Conservation (phyloP, 53 echinoderm and acorn worm species). For the Paelopatides confundens region DNA sequence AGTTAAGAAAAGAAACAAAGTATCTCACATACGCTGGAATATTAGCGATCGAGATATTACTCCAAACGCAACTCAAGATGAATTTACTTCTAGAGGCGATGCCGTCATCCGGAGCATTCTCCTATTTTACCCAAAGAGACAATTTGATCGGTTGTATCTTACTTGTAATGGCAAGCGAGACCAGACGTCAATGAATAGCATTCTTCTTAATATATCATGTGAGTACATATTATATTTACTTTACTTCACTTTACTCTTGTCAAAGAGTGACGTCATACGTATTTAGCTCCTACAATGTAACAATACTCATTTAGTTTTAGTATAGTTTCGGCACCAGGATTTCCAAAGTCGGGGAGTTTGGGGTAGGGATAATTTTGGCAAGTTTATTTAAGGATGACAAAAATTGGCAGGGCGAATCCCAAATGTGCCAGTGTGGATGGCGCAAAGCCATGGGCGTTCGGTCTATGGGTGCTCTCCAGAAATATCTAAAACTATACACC, state of each 20-base stretch:
- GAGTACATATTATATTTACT: neutral
- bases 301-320: too few relatives aligned
- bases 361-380: too few relatives aligned
- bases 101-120: neutral
- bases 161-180: neutral
- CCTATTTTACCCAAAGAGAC: neutral
- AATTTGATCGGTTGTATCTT: neutral
- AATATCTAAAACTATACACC: too few relatives aligned
- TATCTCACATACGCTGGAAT: neutral
- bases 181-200: neutral
- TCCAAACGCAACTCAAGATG: slow-evolving; percentile 18
- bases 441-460: too few relatives aligned
- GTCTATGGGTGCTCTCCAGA: too few relatives aligned
- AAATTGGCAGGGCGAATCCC: too few relatives aligned
- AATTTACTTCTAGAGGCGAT: neutral
- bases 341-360: too few relatives aligned
- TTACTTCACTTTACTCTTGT: neutral
- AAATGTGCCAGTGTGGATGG: too few relatives aligned
- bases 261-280: too few relatives aligned
- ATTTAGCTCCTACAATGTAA: too few relatives aligned
- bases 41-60: neutral
- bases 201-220: neutral
- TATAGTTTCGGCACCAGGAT: too few relatives aligned
- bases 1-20: neutral
- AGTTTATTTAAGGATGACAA: too few relatives aligned